phyloP scores from a whole-genome alignment of 1,140 invertebrate species.

The Solenopsis invicta region DNA sequence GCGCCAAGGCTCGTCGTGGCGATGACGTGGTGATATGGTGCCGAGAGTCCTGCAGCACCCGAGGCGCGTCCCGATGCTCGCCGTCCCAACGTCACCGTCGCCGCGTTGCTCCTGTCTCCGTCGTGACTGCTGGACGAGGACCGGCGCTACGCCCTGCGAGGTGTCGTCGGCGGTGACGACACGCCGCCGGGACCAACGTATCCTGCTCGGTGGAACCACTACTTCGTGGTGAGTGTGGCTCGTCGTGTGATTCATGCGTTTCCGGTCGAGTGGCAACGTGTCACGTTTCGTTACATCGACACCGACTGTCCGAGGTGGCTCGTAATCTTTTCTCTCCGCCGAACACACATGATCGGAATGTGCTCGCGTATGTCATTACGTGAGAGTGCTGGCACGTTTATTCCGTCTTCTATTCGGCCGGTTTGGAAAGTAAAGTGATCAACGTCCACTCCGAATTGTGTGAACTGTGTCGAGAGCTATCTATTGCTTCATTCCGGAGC shows the following conservation, averaged over 20 bases:
- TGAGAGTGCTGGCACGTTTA: conserved; percentile 8
- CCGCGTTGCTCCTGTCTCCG: conserved; percentile 10
- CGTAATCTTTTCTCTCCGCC: not conserved
- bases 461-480: not conserved
- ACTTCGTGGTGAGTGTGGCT: conserved; percentile 83
- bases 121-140: conserved; percentile 50
- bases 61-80: conserved; percentile 75
- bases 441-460: conserved; percentile 11
- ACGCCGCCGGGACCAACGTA: conserved; percentile 72
- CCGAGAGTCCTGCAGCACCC: conserved; percentile 71
- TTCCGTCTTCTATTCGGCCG: not conserved
- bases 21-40: conserved; percentile 81
- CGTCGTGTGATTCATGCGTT: conserved; percentile 36
- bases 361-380: not conserved
- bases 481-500: not conserved
- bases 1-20: conserved; percentile 42
- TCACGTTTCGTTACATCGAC: not conserved
- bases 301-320: not conserved
- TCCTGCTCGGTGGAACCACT: conserved; percentile 80
- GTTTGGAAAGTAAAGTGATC: conserved; percentile 4
- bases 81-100: conserved; percentile 57
- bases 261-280: conserved; percentile 6
- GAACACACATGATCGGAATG: not conserved
- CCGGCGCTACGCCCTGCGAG: conserved; percentile 53
- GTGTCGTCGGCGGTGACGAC: conserved; percentile 62